Base-by-base conservation (phyloP, 2,113 vertebrate species). In the Triplophysa dalaica region DNA sequence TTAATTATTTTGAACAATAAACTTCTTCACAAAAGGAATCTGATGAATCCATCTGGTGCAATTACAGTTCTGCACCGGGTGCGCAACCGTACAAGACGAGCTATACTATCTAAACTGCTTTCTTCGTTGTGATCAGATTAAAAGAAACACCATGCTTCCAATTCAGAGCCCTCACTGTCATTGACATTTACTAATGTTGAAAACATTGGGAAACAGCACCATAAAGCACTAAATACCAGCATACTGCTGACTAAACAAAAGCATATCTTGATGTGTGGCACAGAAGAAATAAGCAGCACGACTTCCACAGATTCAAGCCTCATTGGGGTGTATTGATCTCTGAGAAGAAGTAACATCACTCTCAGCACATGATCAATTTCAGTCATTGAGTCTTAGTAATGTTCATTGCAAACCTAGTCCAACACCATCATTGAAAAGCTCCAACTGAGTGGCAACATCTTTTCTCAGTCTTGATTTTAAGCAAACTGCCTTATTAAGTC, bases 301-400 rank as follows among this genome's bases (percentile, higher is more conserved):
- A 58, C 21, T 45, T 16, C 22, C 74, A 74, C n/a, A 67, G 19
- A 66, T 29, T 60, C 38, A 60, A 70, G 41, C 67, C 21, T 78
- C 41, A 26, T 29, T 45, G 62, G 73, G 61, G 63, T 29, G 70
- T 70, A 84, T 72, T 12, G 58, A 84, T 80, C 52, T 12, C 56
- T 48, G 73, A 76, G 60, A 52, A 26, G 41, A 69, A 8, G 13
- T 61, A 29, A 60, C 17, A 64, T 79, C 60, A 21, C 16, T 58
- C 75, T 70, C 70, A 83, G 33, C 68, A 83, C 64, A 29, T 70
- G 82, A 88, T 82, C 79, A 76, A 65, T 85, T 82, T 50, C 38
- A 74, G 75, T 43, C 77, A 86, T 56, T 72, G 33, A 85, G 12
- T 19, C 26, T 0, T 0, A 79, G 43, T 63, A 52, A 56, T 78